Evolutionary conservation across 2,113 vertebrate species (phyloP).

Genomic region (Clarias gariepinus): DNA sequence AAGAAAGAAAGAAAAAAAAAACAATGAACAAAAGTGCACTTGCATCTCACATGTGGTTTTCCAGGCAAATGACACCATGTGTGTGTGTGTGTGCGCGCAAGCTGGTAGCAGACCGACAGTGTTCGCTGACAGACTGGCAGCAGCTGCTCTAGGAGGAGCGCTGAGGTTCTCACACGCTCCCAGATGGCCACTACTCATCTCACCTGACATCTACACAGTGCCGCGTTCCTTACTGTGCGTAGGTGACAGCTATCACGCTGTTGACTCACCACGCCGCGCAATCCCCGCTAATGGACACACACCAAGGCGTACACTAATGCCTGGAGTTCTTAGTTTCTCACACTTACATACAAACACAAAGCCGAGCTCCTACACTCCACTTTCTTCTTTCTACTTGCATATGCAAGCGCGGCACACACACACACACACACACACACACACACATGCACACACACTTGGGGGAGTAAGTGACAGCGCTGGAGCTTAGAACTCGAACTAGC

Average conservation of each 20-base stretch:
- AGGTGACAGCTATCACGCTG: constrained; percentile 45
- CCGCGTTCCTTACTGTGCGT: constrained; percentile 27
- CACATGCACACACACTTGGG: constrained; percentile 46
- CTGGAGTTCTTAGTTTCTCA: background rate
- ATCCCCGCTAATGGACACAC: constrained; percentile 43
- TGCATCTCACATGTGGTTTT: constrained; percentile 4
- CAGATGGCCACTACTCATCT: constrained; percentile 55
- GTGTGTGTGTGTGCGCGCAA: constrained; percentile 1
- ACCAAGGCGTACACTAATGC: constrained; percentile 3
- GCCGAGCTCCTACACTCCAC: background rate
- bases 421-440: constrained; percentile 51
- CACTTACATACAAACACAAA: background rate
- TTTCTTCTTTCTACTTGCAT: constrained; percentile 35
- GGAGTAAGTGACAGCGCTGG: constrained; percentile 43
- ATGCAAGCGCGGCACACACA: constrained; percentile 36
- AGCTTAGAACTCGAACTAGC: constrained; percentile 50
- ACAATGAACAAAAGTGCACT: background rate
- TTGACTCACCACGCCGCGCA: constrained; percentile 36
- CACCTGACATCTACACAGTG: constrained; percentile 54
- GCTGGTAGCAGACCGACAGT: constrained; percentile 55
- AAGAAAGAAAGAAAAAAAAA: background rate
- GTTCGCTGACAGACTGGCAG: constrained; percentile 70
- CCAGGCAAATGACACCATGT: background rate
- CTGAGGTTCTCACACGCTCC: constrained; percentile 48
- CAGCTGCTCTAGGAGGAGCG: constrained; percentile 71